A percentile compares a stretch with the other conserved stretches of the same genome.
Evolutionary conservation across 2,797 vertebrate genomes (phyloP).

Genomic region (Aplochiton taeniatus): DNA sequence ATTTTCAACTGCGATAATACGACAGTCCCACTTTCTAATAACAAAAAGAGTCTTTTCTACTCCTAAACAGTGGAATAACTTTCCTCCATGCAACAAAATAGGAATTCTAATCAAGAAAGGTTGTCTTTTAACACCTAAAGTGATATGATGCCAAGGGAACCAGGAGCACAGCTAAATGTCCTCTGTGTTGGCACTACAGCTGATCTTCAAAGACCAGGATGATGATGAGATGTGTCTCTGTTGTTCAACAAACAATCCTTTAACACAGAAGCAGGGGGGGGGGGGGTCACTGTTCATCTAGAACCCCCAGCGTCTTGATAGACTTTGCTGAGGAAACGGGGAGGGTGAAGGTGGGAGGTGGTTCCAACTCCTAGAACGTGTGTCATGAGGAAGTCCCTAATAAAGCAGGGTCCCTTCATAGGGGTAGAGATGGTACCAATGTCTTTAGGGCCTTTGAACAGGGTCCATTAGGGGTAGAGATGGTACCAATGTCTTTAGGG

Average conservation of each 20-base stretch:
- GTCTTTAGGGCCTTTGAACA: neutral
- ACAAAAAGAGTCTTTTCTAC: constrained; percentile 34
- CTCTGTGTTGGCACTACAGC: constrained; percentile 21
- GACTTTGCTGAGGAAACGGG: no score
- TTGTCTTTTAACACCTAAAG: constrained; percentile 5
- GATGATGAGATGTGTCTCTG: neutral
- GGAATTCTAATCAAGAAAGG: constrained; percentile 3
- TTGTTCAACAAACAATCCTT: constrained; percentile 38
- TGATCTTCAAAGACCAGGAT: neutral
- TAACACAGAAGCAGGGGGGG: constrained; percentile 18
- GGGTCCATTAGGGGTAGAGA: neutral
- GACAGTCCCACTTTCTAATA: constrained; percentile 36
- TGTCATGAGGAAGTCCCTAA: no score
- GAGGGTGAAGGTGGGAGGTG: no score
- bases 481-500: neutral
- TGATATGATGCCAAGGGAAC: constrained; percentile 9
- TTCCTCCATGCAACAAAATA: constrained; percentile 43
- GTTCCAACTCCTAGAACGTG: no score
- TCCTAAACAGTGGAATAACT: constrained; percentile 17
- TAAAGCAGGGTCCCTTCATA: neutral
- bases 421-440: neutral
- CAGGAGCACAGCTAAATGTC: constrained; percentile 6
- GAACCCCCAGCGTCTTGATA: no score
- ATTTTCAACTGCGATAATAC: neutral
- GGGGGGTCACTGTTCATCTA: no score